Evolutionary conservation across 2,797 vertebrate genomes (phyloP).

Genomic region (Delichon dasypus): DNA sequence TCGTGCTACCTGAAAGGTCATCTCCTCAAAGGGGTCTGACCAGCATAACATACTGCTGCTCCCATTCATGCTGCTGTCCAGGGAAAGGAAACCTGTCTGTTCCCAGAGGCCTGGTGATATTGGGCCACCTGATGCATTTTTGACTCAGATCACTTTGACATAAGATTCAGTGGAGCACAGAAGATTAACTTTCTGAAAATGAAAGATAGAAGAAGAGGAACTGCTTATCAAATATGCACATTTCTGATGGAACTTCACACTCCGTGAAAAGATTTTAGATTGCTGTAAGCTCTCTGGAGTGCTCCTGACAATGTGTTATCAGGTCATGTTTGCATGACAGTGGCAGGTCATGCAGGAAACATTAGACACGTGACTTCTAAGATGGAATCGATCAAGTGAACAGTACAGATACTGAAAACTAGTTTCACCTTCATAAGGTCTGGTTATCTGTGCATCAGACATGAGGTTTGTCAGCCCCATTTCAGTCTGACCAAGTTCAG

Average conservation of each 20-base stretch:
- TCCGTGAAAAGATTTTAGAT: constrained; percentile 82
- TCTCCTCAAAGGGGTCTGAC: neutral
- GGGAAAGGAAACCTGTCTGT: neutral
- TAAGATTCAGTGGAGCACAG: constrained; percentile 56
- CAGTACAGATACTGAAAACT: constrained; percentile 84
- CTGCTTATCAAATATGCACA: constrained; percentile 81
- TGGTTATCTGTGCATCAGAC: constrained; percentile 86
- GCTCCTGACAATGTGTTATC: constrained; percentile 86
- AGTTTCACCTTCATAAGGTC: constrained; percentile 92
- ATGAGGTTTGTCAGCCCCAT: constrained; percentile 74
- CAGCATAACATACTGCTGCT: neutral
- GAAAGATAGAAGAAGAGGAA: constrained; percentile 72
- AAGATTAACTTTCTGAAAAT: constrained; percentile 79
- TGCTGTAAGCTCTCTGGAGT: constrained; percentile 78
- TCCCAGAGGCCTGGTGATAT: neutral
- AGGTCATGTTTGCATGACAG: constrained; percentile 90
- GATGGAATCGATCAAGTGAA: constrained; percentile 89
- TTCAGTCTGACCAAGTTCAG: constrained; percentile 75
- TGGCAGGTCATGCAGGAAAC: constrained; percentile 82
- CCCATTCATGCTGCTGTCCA: neutral
- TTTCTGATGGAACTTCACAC: constrained; percentile 80
- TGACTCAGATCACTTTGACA: constrained; percentile 11
- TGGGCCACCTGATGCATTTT: constrained; percentile 52
- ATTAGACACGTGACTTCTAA: constrained; percentile 89
- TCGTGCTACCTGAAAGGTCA: neutral